Conservation (phyloP, 2,797 vertebrate genomes). For the Pithecia hirsuta region DNA sequence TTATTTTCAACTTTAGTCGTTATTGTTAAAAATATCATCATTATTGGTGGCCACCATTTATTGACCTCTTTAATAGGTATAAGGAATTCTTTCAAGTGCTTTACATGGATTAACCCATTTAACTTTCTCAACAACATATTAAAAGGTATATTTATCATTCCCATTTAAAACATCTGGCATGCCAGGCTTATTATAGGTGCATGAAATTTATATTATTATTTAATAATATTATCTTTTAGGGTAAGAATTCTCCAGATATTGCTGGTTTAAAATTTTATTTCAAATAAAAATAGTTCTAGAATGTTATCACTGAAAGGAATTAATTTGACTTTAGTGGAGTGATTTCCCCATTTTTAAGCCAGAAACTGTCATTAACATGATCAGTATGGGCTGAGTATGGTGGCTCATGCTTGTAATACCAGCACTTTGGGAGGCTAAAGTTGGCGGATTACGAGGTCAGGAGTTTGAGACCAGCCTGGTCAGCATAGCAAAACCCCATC, state of each 20-base stretch:
- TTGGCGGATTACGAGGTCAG: fast-evolving
- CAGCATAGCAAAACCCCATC: not conserved
- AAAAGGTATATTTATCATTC: not conserved
- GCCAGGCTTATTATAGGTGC: not conserved
- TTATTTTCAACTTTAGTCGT: not conserved
- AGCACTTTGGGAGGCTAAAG: not conserved
- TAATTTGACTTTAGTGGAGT: not conserved
- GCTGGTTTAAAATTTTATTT: not conserved
- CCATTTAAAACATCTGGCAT: not conserved
- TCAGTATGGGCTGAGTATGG: not conserved
- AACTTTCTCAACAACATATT: not conserved
- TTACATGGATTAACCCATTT: not conserved
- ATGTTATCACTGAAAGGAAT: not conserved
- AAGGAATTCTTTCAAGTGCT: not conserved
- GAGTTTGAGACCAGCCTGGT: not conserved
- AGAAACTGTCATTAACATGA: not conserved
- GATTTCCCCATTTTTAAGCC: not conserved
- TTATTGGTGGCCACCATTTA: not conserved
- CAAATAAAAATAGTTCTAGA: not conserved
- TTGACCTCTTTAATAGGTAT: not conserved
- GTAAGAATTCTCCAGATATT: not conserved
- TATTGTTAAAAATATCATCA: not conserved
- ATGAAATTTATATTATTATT: not conserved
- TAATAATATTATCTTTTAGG: not conserved
- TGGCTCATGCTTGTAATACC: not conserved